A percentile compares a stretch with the other conserved stretches of the same genome.
Conservation (phyloP, 2,888 invertebrate species). For the Beris chalybata region DNA sequence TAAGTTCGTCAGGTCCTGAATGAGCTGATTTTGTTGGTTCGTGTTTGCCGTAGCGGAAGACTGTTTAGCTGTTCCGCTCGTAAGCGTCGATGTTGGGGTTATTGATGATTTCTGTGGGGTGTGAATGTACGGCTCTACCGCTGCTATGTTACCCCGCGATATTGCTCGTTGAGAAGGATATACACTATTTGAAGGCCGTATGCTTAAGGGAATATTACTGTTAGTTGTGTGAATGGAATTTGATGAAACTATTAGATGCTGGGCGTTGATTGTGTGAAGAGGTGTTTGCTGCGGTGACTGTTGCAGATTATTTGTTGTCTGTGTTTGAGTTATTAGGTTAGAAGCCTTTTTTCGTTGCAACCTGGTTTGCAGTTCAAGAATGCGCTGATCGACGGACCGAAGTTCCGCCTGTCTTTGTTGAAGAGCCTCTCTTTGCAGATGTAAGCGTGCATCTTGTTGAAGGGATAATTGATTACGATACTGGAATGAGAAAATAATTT, state of each 20-base stretch:
- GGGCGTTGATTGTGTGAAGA: constrained; percentile 16
- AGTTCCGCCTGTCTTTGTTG: constrained; percentile 89
- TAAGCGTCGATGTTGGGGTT: constrained; percentile 38
- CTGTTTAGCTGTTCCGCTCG: constrained; percentile 49
- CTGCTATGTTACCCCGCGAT: constrained; percentile 78
- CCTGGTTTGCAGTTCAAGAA: constrained; percentile 90
- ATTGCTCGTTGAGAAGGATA: constrained; percentile 52
- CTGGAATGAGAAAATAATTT: constrained; percentile 57
- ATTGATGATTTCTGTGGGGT: constrained; percentile 66
- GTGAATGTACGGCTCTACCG: constrained; percentile 86
- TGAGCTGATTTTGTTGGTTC: constrained; percentile 55
- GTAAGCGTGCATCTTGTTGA: constrained; percentile 88
- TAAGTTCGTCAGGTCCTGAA: constrained; percentile 54
- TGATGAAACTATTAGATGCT: constrained; percentile 25
- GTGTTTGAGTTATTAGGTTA: constrained; percentile 69
- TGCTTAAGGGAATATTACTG: constrained; percentile 40
- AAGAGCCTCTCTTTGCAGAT: constrained; percentile 85
- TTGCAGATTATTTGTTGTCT: constrained; percentile 42
- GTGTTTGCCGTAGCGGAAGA: constrained; percentile 52
- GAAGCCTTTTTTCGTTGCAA: constrained; percentile 85
- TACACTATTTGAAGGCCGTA: constrained; percentile 47
- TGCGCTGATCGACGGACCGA: constrained; percentile 87
- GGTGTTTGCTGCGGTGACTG: constrained; percentile 39
- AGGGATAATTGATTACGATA: constrained; percentile 95
- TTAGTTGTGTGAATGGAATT: constrained; percentile 20